phyloP scores from a whole-genome alignment of 1,140 invertebrate genomes.

The Ips nitidus region DNA sequence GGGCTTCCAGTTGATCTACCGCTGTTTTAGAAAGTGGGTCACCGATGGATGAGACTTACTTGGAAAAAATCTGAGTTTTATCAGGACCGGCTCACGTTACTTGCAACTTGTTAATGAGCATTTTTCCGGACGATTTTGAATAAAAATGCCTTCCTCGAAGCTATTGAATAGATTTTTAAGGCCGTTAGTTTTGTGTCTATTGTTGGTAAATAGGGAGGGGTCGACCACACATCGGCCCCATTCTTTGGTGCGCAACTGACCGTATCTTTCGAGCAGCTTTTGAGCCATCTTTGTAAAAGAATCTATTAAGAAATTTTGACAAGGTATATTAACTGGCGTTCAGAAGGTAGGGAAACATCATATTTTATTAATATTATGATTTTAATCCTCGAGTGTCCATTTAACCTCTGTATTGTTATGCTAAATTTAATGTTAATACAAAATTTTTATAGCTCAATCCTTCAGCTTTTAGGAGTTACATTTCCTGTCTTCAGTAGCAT shows the following conservation, averaged over 20 bases:
- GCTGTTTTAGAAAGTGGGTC: slow-evolving; percentile 24
- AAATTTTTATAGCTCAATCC: no score
- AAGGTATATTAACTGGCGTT: slow-evolving; percentile 5
- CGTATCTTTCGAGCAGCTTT: slow-evolving; percentile 18
- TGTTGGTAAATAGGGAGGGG: slow-evolving; percentile 31
- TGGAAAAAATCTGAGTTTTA: background rate
- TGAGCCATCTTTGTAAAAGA: slow-evolving; percentile 13
- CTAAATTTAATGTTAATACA: background rate
- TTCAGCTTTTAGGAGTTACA: no score
- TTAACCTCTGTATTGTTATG: slow-evolving; percentile 3
- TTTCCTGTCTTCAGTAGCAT: no score
- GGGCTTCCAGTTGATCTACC: slow-evolving; percentile 31
- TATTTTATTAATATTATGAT: slow-evolving; percentile 17
- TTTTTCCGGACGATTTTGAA: slow-evolving; percentile 19
- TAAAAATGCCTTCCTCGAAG: slow-evolving; percentile 33
- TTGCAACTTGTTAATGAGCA: slow-evolving; percentile 1
- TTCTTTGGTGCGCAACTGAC: slow-evolving; percentile 29
- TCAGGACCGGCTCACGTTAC: slow-evolving; percentile 4
- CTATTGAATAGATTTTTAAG: slow-evolving; percentile 17
- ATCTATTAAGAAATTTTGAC: slow-evolving; percentile 25
- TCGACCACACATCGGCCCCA: slow-evolving; percentile 32
- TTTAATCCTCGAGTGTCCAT: background rate
- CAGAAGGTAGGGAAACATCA: background rate
- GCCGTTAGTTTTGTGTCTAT: slow-evolving; percentile 21
- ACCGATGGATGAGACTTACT: slow-evolving; percentile 4